A percentile compares a stretch with the other conserved stretches of the same genome.
Evolutionary conservation across 2,888 invertebrate genomes (phyloP).

Genomic region (Hanleya hanleyi): DNA sequence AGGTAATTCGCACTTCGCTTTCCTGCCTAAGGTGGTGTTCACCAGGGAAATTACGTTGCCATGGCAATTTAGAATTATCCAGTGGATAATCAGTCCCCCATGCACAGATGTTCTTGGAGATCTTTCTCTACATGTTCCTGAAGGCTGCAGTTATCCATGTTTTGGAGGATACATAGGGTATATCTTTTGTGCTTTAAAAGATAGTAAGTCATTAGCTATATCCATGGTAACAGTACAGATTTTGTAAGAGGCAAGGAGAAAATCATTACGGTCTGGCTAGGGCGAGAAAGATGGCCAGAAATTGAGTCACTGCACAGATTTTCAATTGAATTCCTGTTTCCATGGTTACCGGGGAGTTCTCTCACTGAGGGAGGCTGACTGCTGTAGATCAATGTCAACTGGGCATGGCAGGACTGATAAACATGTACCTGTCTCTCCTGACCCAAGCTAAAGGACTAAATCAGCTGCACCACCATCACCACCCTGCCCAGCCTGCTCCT

Average conservation of each 20-base stretch:
- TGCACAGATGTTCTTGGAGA: background rate
- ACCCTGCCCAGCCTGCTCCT: background rate
- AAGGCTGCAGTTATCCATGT: too few relatives aligned
- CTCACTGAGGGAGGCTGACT: background rate
- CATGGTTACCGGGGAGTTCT: slow-evolving; percentile 10
- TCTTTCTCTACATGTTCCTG: background rate
- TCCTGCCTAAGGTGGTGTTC: background rate
- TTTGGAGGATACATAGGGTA: too few relatives aligned
- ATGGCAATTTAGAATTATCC: background rate
- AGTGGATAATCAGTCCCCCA: background rate
- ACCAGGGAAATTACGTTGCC: slow-evolving; percentile 3
- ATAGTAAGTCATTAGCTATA: background rate
- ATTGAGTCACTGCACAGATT: slow-evolving; percentile 10
- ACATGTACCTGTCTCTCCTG: slow-evolving; percentile 54
- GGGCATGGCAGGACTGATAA: slow-evolving; percentile 43
- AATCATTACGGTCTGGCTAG: background rate
- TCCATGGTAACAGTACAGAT: slow-evolving; percentile 5
- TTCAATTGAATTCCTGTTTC: slow-evolving; percentile 6
- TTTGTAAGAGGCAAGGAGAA: background rate
- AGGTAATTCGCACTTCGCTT: background rate
- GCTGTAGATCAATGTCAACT: slow-evolving; percentile 12
- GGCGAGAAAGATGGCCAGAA: background rate
- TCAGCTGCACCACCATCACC: slow-evolving; percentile 5
- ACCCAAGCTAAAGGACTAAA: slow-evolving; percentile 49
- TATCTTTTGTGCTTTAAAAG: background rate